Evolutionary conservation across 2,888 invertebrate species (phyloP).

Genomic region (Harpagoxenus sublaevis): DNA sequence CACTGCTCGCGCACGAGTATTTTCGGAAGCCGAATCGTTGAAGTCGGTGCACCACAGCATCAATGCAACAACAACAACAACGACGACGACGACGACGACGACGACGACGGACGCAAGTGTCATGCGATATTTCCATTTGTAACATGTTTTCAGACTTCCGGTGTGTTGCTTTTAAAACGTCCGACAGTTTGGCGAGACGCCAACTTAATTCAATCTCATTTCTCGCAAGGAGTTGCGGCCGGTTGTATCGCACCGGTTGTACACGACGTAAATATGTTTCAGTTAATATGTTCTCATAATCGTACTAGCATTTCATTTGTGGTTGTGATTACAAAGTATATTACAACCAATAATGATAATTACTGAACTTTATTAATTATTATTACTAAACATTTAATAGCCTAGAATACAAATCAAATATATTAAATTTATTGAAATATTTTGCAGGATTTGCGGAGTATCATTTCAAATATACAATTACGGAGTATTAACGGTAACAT

Average conservation of each 20-base stretch:
- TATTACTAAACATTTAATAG: conserved; percentile 9
- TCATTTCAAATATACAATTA: neutral
- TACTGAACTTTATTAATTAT: neutral
- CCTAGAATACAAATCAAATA: neutral
- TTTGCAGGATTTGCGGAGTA: neutral
- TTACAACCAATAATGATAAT: neutral
- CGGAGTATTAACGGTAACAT: neutral
- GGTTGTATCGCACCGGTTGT: neutral
- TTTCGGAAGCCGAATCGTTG: conserved; percentile 20
- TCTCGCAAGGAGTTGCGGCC: neutral
- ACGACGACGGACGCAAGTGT: neutral
- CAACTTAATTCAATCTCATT: conserved; percentile 40
- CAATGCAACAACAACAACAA: neutral
- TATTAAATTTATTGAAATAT: conserved; percentile 6
- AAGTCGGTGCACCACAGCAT: conserved; percentile 36
- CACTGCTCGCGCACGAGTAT: conserved; percentile 22
- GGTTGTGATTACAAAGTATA: neutral
- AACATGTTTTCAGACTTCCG: conserved; percentile 11
- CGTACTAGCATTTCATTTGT: neutral
- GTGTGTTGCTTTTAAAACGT: conserved; percentile 17
- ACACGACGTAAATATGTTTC: neutral
- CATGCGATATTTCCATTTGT: conserved; percentile 38
- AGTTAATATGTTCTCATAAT: conserved; percentile 10
- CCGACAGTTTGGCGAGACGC: conserved; percentile 29
- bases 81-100: neutral